Evolutionary conservation across 2,113 vertebrate species (phyloP).

Genomic region (Copsychus sechellarum): DNA sequence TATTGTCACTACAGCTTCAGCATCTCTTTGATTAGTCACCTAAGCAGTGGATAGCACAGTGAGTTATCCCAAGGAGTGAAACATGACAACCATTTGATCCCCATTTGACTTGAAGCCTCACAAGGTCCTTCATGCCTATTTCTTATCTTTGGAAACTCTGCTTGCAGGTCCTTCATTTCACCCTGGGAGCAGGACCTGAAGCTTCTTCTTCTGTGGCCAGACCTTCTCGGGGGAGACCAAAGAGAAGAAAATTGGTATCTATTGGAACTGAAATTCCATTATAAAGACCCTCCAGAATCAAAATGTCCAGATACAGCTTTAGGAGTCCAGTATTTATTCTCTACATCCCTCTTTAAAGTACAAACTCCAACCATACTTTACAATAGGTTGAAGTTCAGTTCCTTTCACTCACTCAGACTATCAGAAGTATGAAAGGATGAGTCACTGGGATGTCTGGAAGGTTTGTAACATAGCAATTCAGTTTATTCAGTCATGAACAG

Average conservation of each 20-base stretch:
- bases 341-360: background rate
- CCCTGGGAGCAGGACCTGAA: background rate
- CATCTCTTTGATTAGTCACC: background rate
- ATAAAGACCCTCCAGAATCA: background rate
- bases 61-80: background rate
- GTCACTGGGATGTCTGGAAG: background rate
- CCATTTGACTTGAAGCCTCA: background rate
- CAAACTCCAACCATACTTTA: background rate
- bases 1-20: background rate
- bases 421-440: background rate
- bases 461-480: background rate
- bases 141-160: background rate
- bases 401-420: background rate
- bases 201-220: slow-evolving; percentile 5
- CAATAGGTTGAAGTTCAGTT: background rate
- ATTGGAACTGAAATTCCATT: background rate
- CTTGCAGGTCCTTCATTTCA: slow-evolving; percentile 58
- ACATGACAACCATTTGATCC: background rate
- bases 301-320: background rate
- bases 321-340: background rate
- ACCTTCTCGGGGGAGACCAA: slow-evolving; percentile 24
- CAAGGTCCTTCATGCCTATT: background rate
- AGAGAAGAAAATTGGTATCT: slow-evolving; percentile 46
- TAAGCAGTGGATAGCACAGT: background rate
- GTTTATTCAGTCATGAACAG: background rate